Base-by-base conservation (phyloP, 2,888 invertebrate species). In the Choristoneura rosaceana region DNA sequence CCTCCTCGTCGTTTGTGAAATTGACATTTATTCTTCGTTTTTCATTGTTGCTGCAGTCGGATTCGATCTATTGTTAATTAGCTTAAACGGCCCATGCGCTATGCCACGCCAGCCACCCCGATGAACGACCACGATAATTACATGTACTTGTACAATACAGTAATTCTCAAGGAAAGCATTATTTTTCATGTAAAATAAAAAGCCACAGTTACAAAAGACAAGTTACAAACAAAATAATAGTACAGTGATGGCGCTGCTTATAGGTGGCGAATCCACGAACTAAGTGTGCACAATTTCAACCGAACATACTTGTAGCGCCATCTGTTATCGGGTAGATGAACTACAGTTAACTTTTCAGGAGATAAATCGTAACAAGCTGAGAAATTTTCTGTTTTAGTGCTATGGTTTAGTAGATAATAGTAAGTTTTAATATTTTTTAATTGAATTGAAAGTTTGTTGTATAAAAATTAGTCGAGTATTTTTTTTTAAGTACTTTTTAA, bases 11-110 rank as follows among this genome's bases (percentile, higher is more conserved):
- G 93, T 92, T 93, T 93, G 92, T 91, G 92, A 93, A 92, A 93
- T 93, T 93, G 93, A 92, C 93, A 93, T 93, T 93, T 93, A 93
- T 93, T 93, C 93, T 93, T 93, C 93, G 92, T 93, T 92, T 93
- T 93, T 92, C 93, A 93, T 93, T 93, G 93, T 93, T 91, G 88
- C 87, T 89, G 89, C 90, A 91, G 87, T 90, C 88, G 88, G 88
- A 89, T 89, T 90, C 90, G 90, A 91, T 93, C 93, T 93, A 93
- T 93, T 93, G 93, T 93, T 93, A 93, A 93, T 93, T 93, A 93
- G 92, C 90, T 93, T 89, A 91, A 93, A 90, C 92, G 92, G 90
- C 86, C 91, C 90, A 89, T 90, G 87, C 86, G 87, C 90, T 87
- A 84, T 84, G 85, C 87, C 82, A 81, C 82, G 83, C 85, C 82